These are phyloP conservation scores for Cyanistes caeruleus DNA, from an alignment of 2,113 vertebrate species.

Conservation along the genomic window DNA sequence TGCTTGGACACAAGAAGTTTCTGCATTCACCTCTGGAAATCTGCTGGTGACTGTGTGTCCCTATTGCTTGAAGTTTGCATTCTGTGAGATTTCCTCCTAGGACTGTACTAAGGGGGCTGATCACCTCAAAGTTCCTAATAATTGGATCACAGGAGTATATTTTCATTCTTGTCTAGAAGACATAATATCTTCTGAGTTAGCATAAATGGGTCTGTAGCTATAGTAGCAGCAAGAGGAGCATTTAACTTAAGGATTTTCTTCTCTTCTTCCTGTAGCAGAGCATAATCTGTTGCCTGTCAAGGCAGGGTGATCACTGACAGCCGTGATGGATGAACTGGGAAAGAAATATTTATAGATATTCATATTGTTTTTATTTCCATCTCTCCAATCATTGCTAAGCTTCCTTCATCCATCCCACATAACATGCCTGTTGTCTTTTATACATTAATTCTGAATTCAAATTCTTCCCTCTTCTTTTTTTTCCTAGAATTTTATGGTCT, in stretches of 20 bases:
- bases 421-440: conserved; percentile 5
- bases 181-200: not conserved
- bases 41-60: not conserved
- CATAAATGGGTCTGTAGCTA: not conserved
- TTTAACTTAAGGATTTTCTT: not conserved
- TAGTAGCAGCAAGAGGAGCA: not conserved
- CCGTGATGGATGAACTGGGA: not conserved
- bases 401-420: conserved; percentile 8
- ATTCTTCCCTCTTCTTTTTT: conserved; percentile 14
- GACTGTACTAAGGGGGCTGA: not conserved
- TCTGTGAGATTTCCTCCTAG: not conserved
- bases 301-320: conserved; percentile 16
- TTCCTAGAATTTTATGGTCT: conserved; percentile 8
- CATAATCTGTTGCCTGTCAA: conserved; percentile 11
- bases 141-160: not conserved
- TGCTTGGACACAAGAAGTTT: not conserved
- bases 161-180: not conserved
- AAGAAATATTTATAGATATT: conserved; percentile 54
- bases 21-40: not conserved
- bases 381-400: not conserved
- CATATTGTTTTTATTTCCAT: conserved; percentile 55
- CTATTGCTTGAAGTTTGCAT: not conserved
- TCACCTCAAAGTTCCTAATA: not conserved
- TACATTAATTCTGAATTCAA: conserved; percentile 35
- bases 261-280: not conserved